Evolutionary conservation across 2,113 vertebrate genomes (phyloP).

Genomic region (Archocentrus centrarchus): DNA sequence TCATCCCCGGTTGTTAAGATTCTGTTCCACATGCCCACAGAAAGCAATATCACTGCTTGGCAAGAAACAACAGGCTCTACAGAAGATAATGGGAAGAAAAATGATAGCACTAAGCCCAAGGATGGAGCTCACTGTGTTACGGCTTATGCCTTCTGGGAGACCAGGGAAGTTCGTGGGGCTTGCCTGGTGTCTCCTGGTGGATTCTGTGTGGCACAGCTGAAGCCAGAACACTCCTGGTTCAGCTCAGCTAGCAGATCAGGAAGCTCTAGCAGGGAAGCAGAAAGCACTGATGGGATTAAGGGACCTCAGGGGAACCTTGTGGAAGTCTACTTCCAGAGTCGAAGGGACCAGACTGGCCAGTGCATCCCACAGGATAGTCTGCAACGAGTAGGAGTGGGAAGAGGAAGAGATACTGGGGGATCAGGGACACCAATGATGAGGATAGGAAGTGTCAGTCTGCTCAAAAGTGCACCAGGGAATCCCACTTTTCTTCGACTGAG

Average conservation of each 20-base stretch:
- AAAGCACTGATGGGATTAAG: slow-evolving; percentile 60
- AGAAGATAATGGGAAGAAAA: slow-evolving; percentile 22
- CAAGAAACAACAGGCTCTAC: slow-evolving; percentile 44
- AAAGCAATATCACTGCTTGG: slow-evolving; percentile 61
- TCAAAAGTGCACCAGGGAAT: slow-evolving; percentile 79
- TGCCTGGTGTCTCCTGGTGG: slow-evolving; percentile 85
- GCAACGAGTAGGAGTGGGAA: slow-evolving; percentile 69
- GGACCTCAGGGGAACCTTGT: slow-evolving; percentile 81
- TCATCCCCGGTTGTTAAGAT: slow-evolving; percentile 85
- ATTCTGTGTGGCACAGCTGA: slow-evolving; percentile 87
- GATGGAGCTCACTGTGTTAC: slow-evolving; percentile 86
- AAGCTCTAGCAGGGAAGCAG: slow-evolving; percentile 79
- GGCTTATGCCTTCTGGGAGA: slow-evolving; percentile 89
- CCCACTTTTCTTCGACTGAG: slow-evolving; percentile 84
- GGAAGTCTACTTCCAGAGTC: slow-evolving; percentile 89
- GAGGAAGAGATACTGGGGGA: slow-evolving; percentile 14
- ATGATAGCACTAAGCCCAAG: slow-evolving; percentile 1
- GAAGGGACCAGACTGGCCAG: slow-evolving; percentile 77
- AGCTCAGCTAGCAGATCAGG: slow-evolving; percentile 73
- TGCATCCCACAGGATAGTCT: slow-evolving; percentile 82
- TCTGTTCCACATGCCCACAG: slow-evolving; percentile 86
- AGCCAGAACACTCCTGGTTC: slow-evolving; percentile 87
- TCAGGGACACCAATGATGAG: slow-evolving; percentile 87
- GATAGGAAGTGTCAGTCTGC: slow-evolving; percentile 89
- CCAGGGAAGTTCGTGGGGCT: slow-evolving; percentile 83